Conservation (phyloP, 1,140 invertebrate species). For the Zelostemma sp. region DNA sequence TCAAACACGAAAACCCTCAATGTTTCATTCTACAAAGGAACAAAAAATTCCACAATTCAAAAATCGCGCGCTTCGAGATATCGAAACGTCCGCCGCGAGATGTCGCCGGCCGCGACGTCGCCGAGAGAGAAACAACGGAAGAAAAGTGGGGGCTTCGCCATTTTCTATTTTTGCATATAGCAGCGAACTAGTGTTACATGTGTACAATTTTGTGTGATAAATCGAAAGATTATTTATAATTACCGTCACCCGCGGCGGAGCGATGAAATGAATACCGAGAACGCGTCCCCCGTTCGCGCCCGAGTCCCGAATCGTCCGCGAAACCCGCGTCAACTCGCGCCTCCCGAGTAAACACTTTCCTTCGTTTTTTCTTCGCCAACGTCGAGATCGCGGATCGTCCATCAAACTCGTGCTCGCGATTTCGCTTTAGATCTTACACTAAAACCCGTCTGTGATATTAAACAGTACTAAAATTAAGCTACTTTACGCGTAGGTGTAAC, state of each 20-base stretch:
- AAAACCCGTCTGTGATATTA: constrained; percentile 63
- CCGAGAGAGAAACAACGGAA: constrained; percentile 8
- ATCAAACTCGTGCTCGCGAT: constrained; percentile 2
- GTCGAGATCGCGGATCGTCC: constrained; percentile 8
- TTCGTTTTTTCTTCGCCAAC: constrained; percentile 36
- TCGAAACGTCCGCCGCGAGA: too few relatives aligned
- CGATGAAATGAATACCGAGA: constrained; percentile 48
- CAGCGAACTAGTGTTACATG: constrained; percentile 57
- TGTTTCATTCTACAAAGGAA: too few relatives aligned
- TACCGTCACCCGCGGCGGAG: constrained; percentile 19
- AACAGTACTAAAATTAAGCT: constrained; percentile 54
- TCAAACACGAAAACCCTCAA: too few relatives aligned
- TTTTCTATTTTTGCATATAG: constrained; percentile 66
- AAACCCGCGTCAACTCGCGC: constrained; percentile 46
- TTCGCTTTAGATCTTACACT: constrained; percentile 36
- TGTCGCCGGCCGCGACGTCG: too few relatives aligned
- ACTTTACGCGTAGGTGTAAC: constrained; percentile 29
- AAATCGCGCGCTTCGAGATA: too few relatives aligned
- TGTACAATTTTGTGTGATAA: constrained; percentile 56
- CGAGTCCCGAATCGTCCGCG: constrained; percentile 26
- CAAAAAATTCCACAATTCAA: too few relatives aligned
- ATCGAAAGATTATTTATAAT: constrained; percentile 53
- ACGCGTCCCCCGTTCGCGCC: constrained; percentile 29
- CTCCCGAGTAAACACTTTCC: constrained; percentile 42
- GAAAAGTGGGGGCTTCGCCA: constrained; percentile 56